Base-by-base conservation (phyloP, 1,140 invertebrate genomes). In the Drosophila kurseongensis region DNA sequence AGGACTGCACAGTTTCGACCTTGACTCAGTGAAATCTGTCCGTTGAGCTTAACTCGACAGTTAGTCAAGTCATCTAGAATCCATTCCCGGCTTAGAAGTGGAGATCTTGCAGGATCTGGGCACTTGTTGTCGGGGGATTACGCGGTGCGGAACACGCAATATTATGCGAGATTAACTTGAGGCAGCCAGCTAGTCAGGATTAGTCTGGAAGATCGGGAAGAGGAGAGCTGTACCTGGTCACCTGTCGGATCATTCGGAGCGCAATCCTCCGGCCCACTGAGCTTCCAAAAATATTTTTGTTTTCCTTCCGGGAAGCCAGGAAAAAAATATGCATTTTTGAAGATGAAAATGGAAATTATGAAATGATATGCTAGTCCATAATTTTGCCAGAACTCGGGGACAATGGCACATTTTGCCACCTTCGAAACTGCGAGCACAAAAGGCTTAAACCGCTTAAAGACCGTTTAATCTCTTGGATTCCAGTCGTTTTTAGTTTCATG, bases 371-470 rank as follows among this genome's bases (percentile, higher is more conserved):
- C 32, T 36, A 18, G 50, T 52, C 32, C 50, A 52, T 52, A 52
- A 36, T 52, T 52, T 52, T 45, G 13, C 4, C 27, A 65, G 40
- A 66, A 44, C 40, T 52, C 29, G 48, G 29, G 12, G 44, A 36
- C 48, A 68, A 68, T 68, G 65, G 45, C 80, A 79, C 69, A 84
- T 59, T 81, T 86, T 78, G 75, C 82, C 82, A 89, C 83, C 84
- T 88, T 69, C 71, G 65, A 89, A 89, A 83, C 83, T 72, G 48
- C 38, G 7, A 36, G 60, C 63, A 89, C 84, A 89, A 88, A 86
- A 74, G 83, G 83, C 71, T 88, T 89, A 86, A 86, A 88, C 79
- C 83, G 83, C 83, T 88, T 88, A 83, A 88, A 55, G 75, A 80
- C 66, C 83, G 57, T 83, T 83, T 86, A 89, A 86, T 86, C 83